Evolutionary conservation across 2,113 vertebrate genomes (phyloP), one percentile per base, ranked within the genome.

Genomic region (Vulpes lagopus): DNA sequence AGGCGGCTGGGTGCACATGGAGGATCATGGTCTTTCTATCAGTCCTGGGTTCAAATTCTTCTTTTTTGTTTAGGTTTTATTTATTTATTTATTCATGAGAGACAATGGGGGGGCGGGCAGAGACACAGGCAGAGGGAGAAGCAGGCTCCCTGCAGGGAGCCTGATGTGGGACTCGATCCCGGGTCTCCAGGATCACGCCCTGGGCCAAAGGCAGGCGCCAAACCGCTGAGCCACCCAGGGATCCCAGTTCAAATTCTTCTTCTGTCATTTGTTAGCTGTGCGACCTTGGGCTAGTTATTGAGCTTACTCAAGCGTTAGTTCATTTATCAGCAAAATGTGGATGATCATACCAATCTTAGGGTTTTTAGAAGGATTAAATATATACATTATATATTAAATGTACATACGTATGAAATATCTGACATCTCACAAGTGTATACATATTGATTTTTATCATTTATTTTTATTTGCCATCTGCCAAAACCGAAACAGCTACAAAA

Each of bases 401-500:
- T 8, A 59, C 14, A 64, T 69, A 67, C 57, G 60, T 79, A 57
- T 30, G 8, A 97, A 94, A 91, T 85, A n/a, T 25, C 57, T 93
- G 71, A 38, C 12, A 53, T 60, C 43, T 94, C 64, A 51, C 73
- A 86, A 82, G 2, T 65, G 19, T 78, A 73, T 19, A 82, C 22
- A 76, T 43, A 60, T 32, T 62, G 35, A 30, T 67, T 89, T 94
- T 84, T 60, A 73, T 87, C 8, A 35, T 67, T 67, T 80, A 55
- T 69, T 95, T 96, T 69, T 53, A 67, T 95, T 76, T 92, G 86
- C 80, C 22, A 19, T 69, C 32, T 57, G 38, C 78, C 35, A 55
- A 90, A 94, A 91, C 55, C 35, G 65, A 83, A 87, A 95, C 43
- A 38, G 20, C 62, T 76, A 83, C 38, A 62, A 89, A 69, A 27